Evolutionary conservation across 2,797 vertebrate genomes (phyloP).

Genomic region (Nannoperca obscura): DNA sequence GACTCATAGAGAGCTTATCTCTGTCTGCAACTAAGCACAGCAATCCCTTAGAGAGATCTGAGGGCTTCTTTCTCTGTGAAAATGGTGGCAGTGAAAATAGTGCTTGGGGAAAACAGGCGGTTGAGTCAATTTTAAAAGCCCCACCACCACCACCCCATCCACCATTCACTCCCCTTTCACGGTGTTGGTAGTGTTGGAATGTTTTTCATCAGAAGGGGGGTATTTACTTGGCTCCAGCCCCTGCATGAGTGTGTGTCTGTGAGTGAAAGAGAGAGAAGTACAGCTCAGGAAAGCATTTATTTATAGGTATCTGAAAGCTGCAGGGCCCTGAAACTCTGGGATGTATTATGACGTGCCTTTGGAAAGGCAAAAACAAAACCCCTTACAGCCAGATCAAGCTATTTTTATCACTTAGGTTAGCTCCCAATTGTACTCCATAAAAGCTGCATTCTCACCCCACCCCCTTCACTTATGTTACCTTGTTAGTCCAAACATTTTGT

Average conservation of each 20-base stretch:
- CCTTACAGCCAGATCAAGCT: slow-evolving; percentile 68
- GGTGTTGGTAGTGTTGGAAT: slow-evolving; percentile 74
- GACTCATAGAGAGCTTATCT: slow-evolving; percentile 31
- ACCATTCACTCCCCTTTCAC: slow-evolving; percentile 58
- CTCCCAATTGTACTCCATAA: slow-evolving; percentile 74
- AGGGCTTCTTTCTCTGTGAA: slow-evolving; percentile 66
- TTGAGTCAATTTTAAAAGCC: slow-evolving; percentile 76
- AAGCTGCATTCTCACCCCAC: slow-evolving; percentile 53
- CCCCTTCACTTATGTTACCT: slow-evolving; percentile 44
- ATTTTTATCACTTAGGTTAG: slow-evolving; percentile 77
- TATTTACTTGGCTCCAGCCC: slow-evolving; percentile 74
- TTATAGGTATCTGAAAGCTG: slow-evolving; percentile 84
- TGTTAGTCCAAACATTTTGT: slow-evolving; percentile 56
- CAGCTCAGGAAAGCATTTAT: slow-evolving; percentile 83
- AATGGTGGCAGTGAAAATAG: slow-evolving; percentile 70
- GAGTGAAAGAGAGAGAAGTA: slow-evolving; percentile 58
- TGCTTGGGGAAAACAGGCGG: slow-evolving; percentile 58
- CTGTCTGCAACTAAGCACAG: slow-evolving; percentile 51
- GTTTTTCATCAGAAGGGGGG: slow-evolving; percentile 79
- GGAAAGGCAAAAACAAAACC: slow-evolving; percentile 78
- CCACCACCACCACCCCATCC: slow-evolving; percentile 45
- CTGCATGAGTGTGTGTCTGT: slow-evolving; percentile 61
- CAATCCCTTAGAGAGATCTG: slow-evolving; percentile 60
- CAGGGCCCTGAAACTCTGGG: slow-evolving; percentile 72
- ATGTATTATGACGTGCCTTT: slow-evolving; percentile 78